These are phyloP conservation scores for Pyrgus malvae DNA, from an alignment of 2,888 invertebrate species.

Conservation along the genomic window DNA sequence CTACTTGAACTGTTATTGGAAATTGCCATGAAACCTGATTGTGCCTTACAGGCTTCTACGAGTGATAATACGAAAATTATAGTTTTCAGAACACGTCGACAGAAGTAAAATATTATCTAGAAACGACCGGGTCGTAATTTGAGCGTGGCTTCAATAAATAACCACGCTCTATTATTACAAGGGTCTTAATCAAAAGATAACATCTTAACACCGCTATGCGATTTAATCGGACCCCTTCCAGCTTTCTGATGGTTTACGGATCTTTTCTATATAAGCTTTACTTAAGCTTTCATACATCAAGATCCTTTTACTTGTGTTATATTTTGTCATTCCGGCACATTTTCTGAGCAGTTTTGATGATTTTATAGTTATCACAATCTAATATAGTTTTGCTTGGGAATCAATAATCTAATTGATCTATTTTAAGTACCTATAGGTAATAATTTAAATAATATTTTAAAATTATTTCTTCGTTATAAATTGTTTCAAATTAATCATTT, in stretches of 20 bases:
- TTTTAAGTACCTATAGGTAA: too few relatives aligned
- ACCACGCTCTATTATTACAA: conserved; percentile 70
- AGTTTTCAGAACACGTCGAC: conserved; percentile 42
- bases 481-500: too few relatives aligned
- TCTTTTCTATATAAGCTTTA: conserved; percentile 5
- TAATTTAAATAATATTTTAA: too few relatives aligned
- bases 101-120: conserved; percentile 45
- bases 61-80: conserved; percentile 39
- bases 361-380: too few relatives aligned
- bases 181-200: conserved; percentile 78
- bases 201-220: conserved; percentile 62
- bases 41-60: conserved; percentile 10
- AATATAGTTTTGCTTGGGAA: too few relatives aligned
- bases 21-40: conserved; percentile 4
- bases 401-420: too few relatives aligned
- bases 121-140: conserved; percentile 53
- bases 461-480: too few relatives aligned
- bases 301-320: too few relatives aligned
- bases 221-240: conserved; percentile 31
- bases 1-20: background rate
- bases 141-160: conserved; percentile 64
- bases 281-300: background rate
- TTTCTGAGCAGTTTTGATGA: too few relatives aligned
- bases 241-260: conserved; percentile 19
- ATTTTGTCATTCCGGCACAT: too few relatives aligned